Conservation (phyloP, 1,140 invertebrate species). For the Temnothorax longispinosus region DNA sequence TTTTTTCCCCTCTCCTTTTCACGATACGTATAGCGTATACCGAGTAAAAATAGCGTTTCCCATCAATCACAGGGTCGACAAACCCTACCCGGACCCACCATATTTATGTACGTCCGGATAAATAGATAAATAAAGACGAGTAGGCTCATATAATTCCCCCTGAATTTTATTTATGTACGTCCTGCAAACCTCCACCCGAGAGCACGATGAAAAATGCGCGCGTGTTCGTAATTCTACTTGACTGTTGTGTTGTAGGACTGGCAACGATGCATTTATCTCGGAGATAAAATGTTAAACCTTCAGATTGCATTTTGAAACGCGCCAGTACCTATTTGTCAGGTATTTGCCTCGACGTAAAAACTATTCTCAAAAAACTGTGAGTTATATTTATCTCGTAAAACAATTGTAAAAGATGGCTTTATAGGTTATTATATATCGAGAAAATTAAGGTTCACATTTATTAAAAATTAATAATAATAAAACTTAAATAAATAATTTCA, state of each 20-base stretch:
- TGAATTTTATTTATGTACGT: constrained; percentile 54
- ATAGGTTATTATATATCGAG: too few species aligned
- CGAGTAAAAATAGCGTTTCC: constrained; percentile 75
- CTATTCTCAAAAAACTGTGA: neutral
- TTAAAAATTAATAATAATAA: neutral
- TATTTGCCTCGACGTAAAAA: neutral
- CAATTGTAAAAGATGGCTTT: too few species aligned
- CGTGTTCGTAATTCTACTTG: constrained; percentile 22
- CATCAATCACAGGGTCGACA: constrained; percentile 78
- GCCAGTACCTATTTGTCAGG: neutral
- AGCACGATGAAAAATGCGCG: constrained; percentile 14
- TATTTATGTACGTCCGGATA: constrained; percentile 64
- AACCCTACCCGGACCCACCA: constrained; percentile 64
- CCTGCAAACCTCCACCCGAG: neutral
- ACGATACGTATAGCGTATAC: constrained; percentile 56
- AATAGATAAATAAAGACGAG: constrained; percentile 68
- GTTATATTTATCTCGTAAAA: neutral
- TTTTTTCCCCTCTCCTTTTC: constrained; percentile 54
- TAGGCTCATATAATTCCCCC: constrained; percentile 33
- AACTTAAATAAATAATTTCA: neutral
- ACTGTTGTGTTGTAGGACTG: neutral
- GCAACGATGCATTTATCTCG: neutral
- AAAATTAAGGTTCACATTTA: neutral
- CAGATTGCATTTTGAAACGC: neutral
- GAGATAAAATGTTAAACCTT: constrained; percentile 34